Conservation (phyloP, 2,888 invertebrate species). For the Allophyes oxyacanthae region DNA sequence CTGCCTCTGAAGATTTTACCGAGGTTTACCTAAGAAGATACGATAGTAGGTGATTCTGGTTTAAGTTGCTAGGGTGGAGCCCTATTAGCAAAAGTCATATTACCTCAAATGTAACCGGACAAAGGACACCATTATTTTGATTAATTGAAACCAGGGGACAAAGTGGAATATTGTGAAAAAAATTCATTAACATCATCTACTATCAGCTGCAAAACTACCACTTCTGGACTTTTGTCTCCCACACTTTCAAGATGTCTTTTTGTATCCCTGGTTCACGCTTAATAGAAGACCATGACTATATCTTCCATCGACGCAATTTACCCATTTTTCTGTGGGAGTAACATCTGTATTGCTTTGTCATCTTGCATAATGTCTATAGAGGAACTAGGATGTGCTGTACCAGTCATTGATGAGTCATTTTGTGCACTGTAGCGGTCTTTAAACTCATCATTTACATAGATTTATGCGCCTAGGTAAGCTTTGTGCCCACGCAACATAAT, state of each 20-base stretch:
- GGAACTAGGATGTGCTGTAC: conserved; percentile 24
- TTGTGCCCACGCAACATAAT: conserved; percentile 42
- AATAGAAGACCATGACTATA: too few species aligned
- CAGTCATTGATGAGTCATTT: conserved; percentile 41
- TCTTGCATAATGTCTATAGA: conserved; percentile 15
- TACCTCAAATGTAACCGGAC: too few species aligned
- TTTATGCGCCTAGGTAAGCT: conserved; percentile 45
- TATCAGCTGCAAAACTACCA: too few species aligned
- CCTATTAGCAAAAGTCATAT: too few species aligned
- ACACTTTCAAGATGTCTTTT: too few species aligned
- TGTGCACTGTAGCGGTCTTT: conserved; percentile 49
- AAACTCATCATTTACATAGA: conserved; percentile 47
- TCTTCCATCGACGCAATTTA: too few species aligned
- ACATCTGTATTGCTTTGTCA: conserved; percentile 14
- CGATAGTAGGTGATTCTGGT: not conserved
- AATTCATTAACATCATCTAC: too few species aligned
- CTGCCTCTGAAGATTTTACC: conserved; percentile 20
- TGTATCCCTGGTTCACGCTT: too few species aligned
- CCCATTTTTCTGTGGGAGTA: not conserved
- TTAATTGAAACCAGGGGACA: too few species aligned
- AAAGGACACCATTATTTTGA: too few species aligned
- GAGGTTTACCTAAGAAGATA: conserved; percentile 5
- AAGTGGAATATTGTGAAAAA: too few species aligned
- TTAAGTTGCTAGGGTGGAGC: not conserved
- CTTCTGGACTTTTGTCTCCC: too few species aligned